A percentile compares a stretch with the other conserved stretches of the same genome.
Evolutionary conservation across 2,888 invertebrate species (phyloP).

Genomic region (Ochropleura leucogaster): DNA sequence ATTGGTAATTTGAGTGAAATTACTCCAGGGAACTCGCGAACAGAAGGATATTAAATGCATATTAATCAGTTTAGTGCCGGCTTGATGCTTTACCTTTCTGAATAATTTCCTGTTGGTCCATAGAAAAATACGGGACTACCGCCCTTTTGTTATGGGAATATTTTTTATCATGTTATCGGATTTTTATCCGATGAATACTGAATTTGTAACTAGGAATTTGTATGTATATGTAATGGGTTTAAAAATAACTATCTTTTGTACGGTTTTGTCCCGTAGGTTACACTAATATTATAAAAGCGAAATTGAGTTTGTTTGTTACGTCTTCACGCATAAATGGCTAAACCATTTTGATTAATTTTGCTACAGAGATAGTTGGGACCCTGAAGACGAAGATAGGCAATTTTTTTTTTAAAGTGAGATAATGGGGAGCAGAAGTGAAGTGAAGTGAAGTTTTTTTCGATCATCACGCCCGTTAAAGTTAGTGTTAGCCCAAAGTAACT

Average conservation of each 20-base stretch:
- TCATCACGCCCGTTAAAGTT: too few relatives aligned
- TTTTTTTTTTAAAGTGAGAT: too few relatives aligned
- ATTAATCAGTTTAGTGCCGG: constrained; percentile 76
- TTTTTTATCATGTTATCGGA: constrained; percentile 9
- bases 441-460: too few relatives aligned
- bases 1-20: constrained; percentile 80
- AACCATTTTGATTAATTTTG: too few relatives aligned
- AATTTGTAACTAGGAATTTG: not conserved
- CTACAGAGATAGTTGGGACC: too few relatives aligned
- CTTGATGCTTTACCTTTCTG: constrained; percentile 66
- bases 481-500: too few relatives aligned
- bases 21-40: constrained; percentile 73
- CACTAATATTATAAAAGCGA: too few relatives aligned
- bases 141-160: constrained; percentile 16
- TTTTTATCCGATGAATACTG: constrained; percentile 14
- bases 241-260: not conserved
- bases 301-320: too few relatives aligned
- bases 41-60: constrained; percentile 78
- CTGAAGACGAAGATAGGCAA: too few relatives aligned
- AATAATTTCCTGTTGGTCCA: constrained; percentile 59
- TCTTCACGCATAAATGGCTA: too few relatives aligned
- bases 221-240: not conserved
- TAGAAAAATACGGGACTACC: constrained; percentile 49
- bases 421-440: too few relatives aligned
- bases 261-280: too few relatives aligned